Evolutionary conservation across 1,140 invertebrate genomes (phyloP), one percentile per base, ranked within the genome.

Genomic region (Aphaenogaster ashmeadi): DNA sequence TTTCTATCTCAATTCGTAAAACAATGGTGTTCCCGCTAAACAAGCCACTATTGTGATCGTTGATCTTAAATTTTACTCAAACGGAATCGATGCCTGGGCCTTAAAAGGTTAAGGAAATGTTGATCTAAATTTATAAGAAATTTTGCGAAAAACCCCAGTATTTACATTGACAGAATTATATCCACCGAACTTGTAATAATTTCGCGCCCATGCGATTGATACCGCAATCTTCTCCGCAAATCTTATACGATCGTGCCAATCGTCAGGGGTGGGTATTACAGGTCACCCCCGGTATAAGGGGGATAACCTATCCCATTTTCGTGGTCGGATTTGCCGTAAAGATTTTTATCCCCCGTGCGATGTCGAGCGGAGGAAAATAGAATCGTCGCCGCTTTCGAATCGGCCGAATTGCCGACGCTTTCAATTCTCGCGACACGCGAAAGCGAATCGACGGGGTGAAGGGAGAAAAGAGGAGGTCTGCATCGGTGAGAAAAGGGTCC

Each of bases 351-450:
- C 72, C 52, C 41, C 64, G n/a, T 66, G n/a, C 18, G 11, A 71
- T 13, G 74, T 87, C 50, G 50, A 21, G 41, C 60, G 44, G 69
- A 78, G 64, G 85, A 88, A 93, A 92, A 92, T 92, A 92, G 88
- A 92, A 92, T 92, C 86, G 90, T 91, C 88, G 85, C 38, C 38
- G 38, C 60, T 64, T 87, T 86, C 79, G 86, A 86, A 47, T 83
- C 67, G 80, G 67, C 54, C 54, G 80, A 75, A 84, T 88, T 38
- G 78, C 83, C 66, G 78, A 77, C 62, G 64, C 90, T 92, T 90
- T 87, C 89, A 89, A 94, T 91, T 91, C 91, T 86, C 89, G 90
- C 56, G 89, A 71, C 80, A 54, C 41, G 50, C 41, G 58, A 62
- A 38, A 33, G 58, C n/a, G 41, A 50, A 44, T 75, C 15, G 62